Evolutionary conservation across 1,140 invertebrate species (phyloP).

Genomic region (Saxidomus purpurata): DNA sequence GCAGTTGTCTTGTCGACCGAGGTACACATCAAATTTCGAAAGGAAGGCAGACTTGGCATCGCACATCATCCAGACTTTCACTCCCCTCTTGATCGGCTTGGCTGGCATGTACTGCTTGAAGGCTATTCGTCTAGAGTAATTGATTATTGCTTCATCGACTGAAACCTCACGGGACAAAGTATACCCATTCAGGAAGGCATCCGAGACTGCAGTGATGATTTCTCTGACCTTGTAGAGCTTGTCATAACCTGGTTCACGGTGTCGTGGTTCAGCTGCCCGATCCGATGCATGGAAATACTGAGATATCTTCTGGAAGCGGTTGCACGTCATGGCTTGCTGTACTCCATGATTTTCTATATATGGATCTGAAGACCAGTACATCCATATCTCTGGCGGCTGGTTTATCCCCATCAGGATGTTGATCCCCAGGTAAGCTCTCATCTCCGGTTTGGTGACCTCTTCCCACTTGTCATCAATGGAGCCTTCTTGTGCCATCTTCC

Average conservation of each 20-base stretch:
- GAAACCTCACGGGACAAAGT: too few species aligned
- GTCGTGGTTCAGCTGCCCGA: constrained; percentile 13
- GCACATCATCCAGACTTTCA: constrained; percentile 20
- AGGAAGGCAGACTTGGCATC: not conserved
- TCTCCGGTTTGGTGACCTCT: not conserved
- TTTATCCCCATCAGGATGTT: constrained; percentile 39
- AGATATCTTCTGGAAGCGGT: constrained; percentile 6
- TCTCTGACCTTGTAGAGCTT: too few species aligned
- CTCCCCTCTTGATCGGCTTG: constrained; percentile 1
- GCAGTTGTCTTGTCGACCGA: not conserved
- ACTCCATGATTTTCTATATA: not conserved
- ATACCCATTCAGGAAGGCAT: too few species aligned
- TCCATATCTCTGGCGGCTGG: not conserved
- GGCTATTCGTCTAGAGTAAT: not conserved
- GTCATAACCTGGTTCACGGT: not conserved
- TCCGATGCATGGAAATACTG: constrained; percentile 44
- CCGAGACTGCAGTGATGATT: too few species aligned
- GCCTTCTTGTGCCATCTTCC: constrained; percentile 2
- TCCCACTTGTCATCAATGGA: not conserved
- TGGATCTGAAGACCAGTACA: constrained; percentile 20
- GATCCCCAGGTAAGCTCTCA: not conserved
- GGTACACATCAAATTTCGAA: not conserved
- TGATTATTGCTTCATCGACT: too few species aligned
- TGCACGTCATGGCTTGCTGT: not conserved
- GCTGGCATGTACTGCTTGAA: constrained; percentile 1